phyloP scores from a whole-genome alignment of 2,113 vertebrate species.

The Hirundichthys speculiger region DNA sequence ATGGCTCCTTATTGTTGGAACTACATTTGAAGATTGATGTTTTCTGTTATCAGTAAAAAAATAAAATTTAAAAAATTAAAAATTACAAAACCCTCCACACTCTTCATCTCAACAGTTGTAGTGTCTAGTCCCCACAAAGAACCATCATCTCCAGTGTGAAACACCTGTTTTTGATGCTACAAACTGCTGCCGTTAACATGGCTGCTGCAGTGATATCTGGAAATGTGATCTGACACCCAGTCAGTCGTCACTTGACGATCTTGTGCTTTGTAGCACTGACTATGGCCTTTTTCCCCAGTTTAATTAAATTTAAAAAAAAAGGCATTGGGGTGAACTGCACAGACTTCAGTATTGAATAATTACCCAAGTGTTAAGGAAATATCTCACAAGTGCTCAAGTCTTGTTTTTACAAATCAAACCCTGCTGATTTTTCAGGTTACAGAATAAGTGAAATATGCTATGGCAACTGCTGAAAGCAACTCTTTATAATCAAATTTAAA shows the following conservation, averaged over 20 bases:
- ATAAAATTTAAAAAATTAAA: no score
- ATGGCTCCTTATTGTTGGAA: no score
- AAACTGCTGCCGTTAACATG: slow-evolving; percentile 50
- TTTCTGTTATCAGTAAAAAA: no score
- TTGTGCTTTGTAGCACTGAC: slow-evolving; percentile 23
- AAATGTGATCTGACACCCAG: slow-evolving; percentile 65
- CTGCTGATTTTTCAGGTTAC: background rate
- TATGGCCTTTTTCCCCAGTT: slow-evolving; percentile 5
- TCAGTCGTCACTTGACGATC: slow-evolving; percentile 60
- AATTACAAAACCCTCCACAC: no score
- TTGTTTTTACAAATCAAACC: slow-evolving; percentile 14
- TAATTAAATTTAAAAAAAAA: slow-evolving; percentile 2
- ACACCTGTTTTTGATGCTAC: slow-evolving; percentile 52
- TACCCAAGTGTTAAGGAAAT: slow-evolving; percentile 17
- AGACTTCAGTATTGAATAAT: slow-evolving; percentile 22
- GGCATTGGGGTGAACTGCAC: slow-evolving; percentile 28
- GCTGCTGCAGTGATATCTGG: slow-evolving; percentile 52
- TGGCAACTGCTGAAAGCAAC: background rate
- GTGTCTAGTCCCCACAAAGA: background rate
- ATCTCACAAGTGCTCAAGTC: background rate
- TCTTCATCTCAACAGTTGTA: slow-evolving; percentile 9
- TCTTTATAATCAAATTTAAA: background rate
- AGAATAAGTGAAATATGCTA: slow-evolving; percentile 10
- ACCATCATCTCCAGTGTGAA: background rate
- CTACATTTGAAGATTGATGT: no score